Evolutionary conservation across 2,888 invertebrate species (phyloP).

Genomic region (Diadegma fenestrale): DNA sequence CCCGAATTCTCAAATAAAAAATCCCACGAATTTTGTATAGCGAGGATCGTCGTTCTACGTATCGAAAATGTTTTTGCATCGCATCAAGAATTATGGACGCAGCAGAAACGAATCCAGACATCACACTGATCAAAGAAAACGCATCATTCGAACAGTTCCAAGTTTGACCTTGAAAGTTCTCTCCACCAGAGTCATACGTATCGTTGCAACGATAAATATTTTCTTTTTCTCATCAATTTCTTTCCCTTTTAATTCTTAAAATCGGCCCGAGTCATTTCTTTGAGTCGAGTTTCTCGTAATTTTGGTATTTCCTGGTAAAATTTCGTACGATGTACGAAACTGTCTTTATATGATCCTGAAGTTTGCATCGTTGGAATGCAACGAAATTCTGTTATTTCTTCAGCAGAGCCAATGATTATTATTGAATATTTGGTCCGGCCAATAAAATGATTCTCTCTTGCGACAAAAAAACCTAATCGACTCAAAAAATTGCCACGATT

Average conservation of each 20-base stretch:
- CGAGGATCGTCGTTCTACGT: neutral
- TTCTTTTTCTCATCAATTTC: too few relatives aligned
- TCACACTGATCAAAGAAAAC: neutral
- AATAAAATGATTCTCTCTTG: too few relatives aligned
- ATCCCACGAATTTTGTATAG: neutral
- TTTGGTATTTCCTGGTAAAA: neutral
- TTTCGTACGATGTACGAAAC: neutral
- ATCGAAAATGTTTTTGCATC: neutral
- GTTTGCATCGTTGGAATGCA: too few relatives aligned
- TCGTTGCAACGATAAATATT: neutral
- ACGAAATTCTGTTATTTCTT: too few relatives aligned
- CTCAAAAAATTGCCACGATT: too few relatives aligned
- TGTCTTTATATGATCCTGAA: too few relatives aligned
- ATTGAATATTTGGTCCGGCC: too few relatives aligned
- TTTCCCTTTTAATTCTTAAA: too few relatives aligned
- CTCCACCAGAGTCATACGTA: neutral
- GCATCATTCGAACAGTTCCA: neutral
- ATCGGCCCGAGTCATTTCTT: too few relatives aligned
- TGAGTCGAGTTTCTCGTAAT: neutral
- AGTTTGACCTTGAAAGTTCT: neutral
- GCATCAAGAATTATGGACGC: neutral
- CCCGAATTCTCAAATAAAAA: neutral
- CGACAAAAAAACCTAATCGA: too few relatives aligned
- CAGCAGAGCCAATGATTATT: too few relatives aligned
- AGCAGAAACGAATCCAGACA: neutral